Conservation (phyloP, 2,797 vertebrate species). For the Macroramphosus scolopax region DNA sequence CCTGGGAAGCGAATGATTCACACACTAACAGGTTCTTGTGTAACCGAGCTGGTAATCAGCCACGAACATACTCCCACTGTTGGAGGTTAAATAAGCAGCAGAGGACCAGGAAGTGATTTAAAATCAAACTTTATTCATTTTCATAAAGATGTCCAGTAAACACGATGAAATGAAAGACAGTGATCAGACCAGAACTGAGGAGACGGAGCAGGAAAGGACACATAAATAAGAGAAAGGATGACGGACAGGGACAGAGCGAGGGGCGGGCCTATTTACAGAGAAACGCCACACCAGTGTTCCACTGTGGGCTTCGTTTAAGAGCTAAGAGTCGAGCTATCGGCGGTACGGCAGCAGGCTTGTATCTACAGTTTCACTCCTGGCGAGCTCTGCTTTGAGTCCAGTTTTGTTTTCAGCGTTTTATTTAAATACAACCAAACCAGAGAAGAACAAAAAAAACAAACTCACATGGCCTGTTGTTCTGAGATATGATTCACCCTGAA, state of each 20-base stretch:
- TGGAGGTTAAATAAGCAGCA: too few species aligned
- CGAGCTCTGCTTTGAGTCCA: constrained; percentile 56
- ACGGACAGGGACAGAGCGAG: constrained; percentile 15
- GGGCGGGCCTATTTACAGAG: constrained; percentile 39
- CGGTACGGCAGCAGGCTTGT: constrained; percentile 55
- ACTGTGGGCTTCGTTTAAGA: constrained; percentile 4
- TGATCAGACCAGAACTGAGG: constrained; percentile 28
- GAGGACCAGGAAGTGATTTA: background rate
- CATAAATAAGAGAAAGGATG: too few species aligned
- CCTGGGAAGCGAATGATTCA: too few species aligned
- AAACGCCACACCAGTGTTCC: constrained; percentile 12
- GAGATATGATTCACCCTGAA: constrained; percentile 44
- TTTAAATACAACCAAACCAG: constrained; percentile 53
- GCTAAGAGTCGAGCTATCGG: constrained; percentile 48
- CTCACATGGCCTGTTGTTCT: background rate
- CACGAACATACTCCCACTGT: too few species aligned
- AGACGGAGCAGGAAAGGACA: constrained; percentile 23
- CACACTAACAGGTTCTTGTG: too few species aligned
- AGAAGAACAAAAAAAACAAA: background rate
- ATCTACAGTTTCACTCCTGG: constrained; percentile 18
- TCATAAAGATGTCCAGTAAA: constrained; percentile 46
- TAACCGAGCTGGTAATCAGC: too few species aligned
- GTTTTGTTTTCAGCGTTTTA: constrained; percentile 64
- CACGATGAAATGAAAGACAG: constrained; percentile 44
- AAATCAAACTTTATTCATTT: constrained; percentile 70